These are phyloP conservation scores for Anagyrus pseudococci DNA, from an alignment of 2,888 invertebrate species.

Conservation along the genomic window DNA sequence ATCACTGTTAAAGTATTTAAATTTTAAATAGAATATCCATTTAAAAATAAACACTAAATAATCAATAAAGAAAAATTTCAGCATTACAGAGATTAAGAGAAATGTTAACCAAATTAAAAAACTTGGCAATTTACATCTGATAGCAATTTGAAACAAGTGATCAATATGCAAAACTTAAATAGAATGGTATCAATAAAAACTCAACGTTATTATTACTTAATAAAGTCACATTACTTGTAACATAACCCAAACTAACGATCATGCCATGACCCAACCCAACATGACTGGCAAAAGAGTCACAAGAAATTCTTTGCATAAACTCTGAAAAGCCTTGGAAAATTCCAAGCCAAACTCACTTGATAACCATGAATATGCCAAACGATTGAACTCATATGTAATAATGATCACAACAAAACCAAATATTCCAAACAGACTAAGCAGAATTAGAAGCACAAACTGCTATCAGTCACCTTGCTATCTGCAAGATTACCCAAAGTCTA, in stretches of 20 bases:
- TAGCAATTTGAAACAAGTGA: too few species aligned
- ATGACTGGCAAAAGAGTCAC: conserved; percentile 8
- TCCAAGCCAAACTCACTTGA: background rate
- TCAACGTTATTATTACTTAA: conserved; percentile 2
- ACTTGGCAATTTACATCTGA: too few species aligned
- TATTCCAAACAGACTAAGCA: background rate
- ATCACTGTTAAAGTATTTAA: too few species aligned
- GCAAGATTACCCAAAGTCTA: too few species aligned
- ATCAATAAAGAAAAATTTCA: too few species aligned
- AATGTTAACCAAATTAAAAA: too few species aligned
- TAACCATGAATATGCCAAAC: background rate
- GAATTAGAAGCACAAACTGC: background rate
- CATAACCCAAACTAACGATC: background rate
- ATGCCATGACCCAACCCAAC: conserved; percentile 18
- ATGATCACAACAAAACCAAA: background rate
- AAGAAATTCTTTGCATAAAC: background rate
- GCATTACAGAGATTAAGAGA: too few species aligned
- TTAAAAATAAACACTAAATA: too few species aligned
- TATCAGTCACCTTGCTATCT: too few species aligned
- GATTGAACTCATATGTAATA: background rate
- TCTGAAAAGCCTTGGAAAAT: background rate
- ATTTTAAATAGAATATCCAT: too few species aligned
- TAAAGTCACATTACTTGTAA: background rate
- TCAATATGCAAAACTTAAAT: background rate
- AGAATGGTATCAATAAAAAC: background rate